These are phyloP conservation scores for Nerophis lumbriciformis DNA, from an alignment of 2,113 vertebrate genomes.

Conservation along the genomic window DNA sequence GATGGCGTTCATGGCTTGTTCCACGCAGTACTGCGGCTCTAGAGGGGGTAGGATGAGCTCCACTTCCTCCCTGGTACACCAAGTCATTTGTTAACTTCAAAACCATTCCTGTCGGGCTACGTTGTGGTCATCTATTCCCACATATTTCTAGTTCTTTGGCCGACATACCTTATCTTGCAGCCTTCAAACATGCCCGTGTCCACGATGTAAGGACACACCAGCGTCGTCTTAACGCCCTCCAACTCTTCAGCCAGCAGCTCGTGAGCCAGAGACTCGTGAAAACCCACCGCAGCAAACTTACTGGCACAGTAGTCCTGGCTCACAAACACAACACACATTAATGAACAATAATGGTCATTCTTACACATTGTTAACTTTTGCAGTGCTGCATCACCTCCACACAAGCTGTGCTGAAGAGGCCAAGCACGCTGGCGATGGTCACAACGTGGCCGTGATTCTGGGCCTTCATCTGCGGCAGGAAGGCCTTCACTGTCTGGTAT, in stretches of 20 bases:
- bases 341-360: neutral
- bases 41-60: constrained; percentile 44
- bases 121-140: too few species aligned
- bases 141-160: neutral
- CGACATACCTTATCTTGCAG: constrained; percentile 55
- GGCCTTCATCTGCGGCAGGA: constrained; percentile 61
- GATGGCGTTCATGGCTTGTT: constrained; percentile 62
- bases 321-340: neutral
- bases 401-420: constrained; percentile 56
- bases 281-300: constrained; percentile 67
- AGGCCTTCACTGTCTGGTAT: constrained; percentile 56
- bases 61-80: constrained; percentile 46
- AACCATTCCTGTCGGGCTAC: too few species aligned
- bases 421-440: constrained; percentile 56
- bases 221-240: constrained; percentile 62
- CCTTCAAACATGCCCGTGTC: constrained; percentile 63
- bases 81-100: neutral
- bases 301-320: constrained; percentile 70
- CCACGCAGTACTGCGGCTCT: constrained; percentile 60
- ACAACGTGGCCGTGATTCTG: constrained; percentile 48
- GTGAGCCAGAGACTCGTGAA: constrained; percentile 68
- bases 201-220: constrained; percentile 67
- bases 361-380: neutral
- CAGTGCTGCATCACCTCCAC: constrained; percentile 50
- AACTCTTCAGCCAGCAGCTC: constrained; percentile 62